phyloP scores from a whole-genome alignment of 2,797 vertebrate genomes.

The Fratercula arctica region DNA sequence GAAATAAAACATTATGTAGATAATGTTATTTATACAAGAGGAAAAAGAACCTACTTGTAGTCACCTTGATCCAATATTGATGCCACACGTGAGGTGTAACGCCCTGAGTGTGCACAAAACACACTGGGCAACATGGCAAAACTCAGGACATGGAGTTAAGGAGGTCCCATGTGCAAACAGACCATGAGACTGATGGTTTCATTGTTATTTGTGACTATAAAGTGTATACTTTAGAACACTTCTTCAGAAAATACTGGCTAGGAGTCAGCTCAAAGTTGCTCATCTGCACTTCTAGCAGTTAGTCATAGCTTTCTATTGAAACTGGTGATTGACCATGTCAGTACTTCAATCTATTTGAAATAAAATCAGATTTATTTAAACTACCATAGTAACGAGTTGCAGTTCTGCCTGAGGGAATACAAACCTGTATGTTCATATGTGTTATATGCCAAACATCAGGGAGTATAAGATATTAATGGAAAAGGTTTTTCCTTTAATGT shows the following conservation, averaged over 20 bases:
- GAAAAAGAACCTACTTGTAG: background rate
- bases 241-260: background rate
- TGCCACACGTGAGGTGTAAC: background rate
- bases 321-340: background rate
- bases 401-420: background rate
- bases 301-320: background rate
- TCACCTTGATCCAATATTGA: background rate
- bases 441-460: background rate
- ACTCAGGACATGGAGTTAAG: background rate
- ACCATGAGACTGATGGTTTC: background rate
- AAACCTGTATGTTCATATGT: fast-evolving
- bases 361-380: background rate
- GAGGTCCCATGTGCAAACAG: background rate
- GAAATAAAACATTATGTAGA: background rate
- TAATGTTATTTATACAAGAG: background rate
- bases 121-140: background rate
- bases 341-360: background rate
- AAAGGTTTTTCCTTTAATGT: background rate
- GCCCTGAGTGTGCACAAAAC: background rate
- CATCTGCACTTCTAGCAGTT: background rate
- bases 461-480: background rate
- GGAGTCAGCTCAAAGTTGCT: background rate
- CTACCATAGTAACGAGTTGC: background rate
- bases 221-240: fast-evolving
- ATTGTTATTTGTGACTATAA: background rate